These are phyloP conservation scores for Zonitis immaculata DNA, from an alignment of 2,888 invertebrate genomes.

Conservation along the genomic window DNA sequence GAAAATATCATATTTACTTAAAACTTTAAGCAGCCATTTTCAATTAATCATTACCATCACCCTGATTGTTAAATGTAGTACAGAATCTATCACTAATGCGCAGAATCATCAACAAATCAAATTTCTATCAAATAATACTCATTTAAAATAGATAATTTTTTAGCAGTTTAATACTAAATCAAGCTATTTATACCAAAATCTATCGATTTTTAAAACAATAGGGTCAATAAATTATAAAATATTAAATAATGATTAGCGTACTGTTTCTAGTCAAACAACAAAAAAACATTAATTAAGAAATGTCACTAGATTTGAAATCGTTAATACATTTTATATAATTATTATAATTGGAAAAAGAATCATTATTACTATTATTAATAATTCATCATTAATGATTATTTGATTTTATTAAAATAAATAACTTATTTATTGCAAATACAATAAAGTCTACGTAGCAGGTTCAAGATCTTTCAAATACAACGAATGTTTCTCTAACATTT, in stretches of 20 bases:
- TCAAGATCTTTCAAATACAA: slow-evolving; percentile 59
- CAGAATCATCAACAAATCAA: neutral
- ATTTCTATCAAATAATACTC: neutral
- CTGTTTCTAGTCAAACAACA: no score
- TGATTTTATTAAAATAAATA: neutral
- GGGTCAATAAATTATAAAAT: no score
- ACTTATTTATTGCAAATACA: slow-evolving; percentile 9
- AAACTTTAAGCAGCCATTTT: slow-evolving; percentile 41
- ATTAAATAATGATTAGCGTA: no score
- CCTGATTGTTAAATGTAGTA: neutral
- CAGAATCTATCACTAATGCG: neutral
- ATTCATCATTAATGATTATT: neutral
- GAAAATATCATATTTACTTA: slow-evolving; percentile 38
- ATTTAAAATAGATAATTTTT: no score
- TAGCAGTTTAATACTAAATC: no score
- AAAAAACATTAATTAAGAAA: no score
- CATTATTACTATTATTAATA: no score
- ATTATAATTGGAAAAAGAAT: no score
- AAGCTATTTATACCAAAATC: no score
- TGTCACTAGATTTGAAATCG: no score
- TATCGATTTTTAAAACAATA: no score
- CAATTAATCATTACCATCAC: slow-evolving; percentile 28
- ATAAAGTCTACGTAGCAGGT: slow-evolving; percentile 48
- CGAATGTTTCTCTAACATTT: slow-evolving; percentile 65
- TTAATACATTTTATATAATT: no score